Conservation (phyloP, 2,797 vertebrate species). For the Kryptopterus vitreolus region DNA sequence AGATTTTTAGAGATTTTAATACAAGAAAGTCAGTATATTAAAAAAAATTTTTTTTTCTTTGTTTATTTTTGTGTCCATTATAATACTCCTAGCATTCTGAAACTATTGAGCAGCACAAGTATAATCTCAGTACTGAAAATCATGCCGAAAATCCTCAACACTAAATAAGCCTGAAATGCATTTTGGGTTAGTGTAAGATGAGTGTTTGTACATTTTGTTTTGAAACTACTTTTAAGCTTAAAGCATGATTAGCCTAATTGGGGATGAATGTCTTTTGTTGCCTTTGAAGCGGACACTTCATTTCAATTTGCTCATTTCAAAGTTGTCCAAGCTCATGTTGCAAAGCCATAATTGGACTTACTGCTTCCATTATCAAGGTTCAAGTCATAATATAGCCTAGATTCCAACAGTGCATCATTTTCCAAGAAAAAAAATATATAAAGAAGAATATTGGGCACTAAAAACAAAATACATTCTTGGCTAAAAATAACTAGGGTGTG, state of each 20-base stretch:
- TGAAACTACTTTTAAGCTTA: neutral
- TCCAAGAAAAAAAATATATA: neutral
- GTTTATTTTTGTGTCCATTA: neutral
- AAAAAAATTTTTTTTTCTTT: neutral
- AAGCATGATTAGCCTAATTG: neutral
- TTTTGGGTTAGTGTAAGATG: neutral
- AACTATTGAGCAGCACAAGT: neutral
- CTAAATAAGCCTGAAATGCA: neutral
- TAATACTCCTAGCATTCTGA: neutral
- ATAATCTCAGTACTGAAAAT: slow-evolving; percentile 5
- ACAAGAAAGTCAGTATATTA: slow-evolving; percentile 9
- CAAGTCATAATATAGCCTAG: too few relatives aligned
- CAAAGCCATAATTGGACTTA: neutral
- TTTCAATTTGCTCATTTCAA: neutral
- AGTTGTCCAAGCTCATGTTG: neutral
- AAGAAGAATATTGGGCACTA: neutral
- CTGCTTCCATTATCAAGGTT: neutral
- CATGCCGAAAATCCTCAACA: slow-evolving; percentile 8
- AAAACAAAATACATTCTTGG: neutral
- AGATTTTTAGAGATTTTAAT: slow-evolving; percentile 20
- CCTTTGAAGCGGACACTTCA: neutral
- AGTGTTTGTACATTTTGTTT: neutral
- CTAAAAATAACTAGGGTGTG: neutral
- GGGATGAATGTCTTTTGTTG: slow-evolving; percentile 8
- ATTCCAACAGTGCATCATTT: neutral